Evolutionary conservation across 1,140 invertebrate genomes (phyloP).

Genomic region (Drosophila lowei): DNA sequence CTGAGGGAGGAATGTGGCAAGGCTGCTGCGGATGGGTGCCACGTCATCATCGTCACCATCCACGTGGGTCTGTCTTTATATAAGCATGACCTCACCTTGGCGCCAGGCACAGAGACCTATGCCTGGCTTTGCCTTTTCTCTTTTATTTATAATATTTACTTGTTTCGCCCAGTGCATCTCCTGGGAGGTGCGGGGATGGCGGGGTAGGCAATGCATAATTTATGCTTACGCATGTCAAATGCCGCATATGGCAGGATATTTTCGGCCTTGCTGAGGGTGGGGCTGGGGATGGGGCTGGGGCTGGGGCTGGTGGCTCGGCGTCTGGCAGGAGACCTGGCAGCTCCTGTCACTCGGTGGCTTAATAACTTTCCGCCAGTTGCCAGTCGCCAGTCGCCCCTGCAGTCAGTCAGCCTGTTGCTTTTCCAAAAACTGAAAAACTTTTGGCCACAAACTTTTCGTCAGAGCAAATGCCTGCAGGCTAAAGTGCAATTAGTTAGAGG

Average conservation of each 20-base stretch:
- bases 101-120: neutral
- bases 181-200: too few relatives aligned
- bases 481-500: conserved; percentile 42
- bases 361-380: conserved; percentile 31
- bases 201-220: conserved; percentile 34
- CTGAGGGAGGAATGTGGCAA: conserved; percentile 11
- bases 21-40: conserved; percentile 46
- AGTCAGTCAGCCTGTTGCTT: conserved; percentile 48
- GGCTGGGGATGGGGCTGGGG: too few relatives aligned
- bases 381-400: neutral
- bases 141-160: conserved; percentile 30
- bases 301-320: too few relatives aligned
- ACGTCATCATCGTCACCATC: conserved; percentile 44
- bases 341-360: conserved; percentile 52
- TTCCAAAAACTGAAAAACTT: conserved; percentile 17
- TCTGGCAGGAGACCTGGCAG: too few relatives aligned
- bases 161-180: conserved; percentile 29
- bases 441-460: conserved; percentile 33
- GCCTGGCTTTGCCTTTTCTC: neutral
- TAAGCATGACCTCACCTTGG: conserved; percentile 59
- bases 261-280: conserved; percentile 4
- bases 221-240: conserved; percentile 53
- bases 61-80: conserved; percentile 48
- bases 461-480: conserved; percentile 35
- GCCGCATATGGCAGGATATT: conserved; percentile 47